phyloP scores from a whole-genome alignment of 35 echinoderm and acorn worm species.

The Nesometra sesokonis region DNA sequence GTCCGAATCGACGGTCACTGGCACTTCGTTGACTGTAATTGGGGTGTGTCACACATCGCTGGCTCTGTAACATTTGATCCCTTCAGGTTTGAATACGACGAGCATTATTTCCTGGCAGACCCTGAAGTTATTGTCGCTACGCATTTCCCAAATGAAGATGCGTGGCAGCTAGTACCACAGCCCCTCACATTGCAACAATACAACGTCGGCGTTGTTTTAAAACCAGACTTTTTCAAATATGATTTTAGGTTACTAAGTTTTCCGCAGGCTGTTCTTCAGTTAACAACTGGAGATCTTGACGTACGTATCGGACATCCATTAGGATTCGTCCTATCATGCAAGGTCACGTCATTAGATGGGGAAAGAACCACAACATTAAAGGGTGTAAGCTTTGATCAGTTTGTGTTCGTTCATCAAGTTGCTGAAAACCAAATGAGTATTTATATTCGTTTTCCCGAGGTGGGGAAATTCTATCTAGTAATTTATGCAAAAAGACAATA shows the following conservation, averaged over 20 bases:
- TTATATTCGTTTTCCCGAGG: conserved; percentile 73
- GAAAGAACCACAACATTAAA: conserved; percentile 30
- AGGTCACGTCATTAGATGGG: conserved; percentile 21
- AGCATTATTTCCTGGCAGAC: conserved; percentile 95
- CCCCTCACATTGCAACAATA: conserved; percentile 50
- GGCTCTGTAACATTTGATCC: conserved; percentile 82
- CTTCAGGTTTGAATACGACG: conserved; percentile 89
- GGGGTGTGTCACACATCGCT: conserved; percentile 92
- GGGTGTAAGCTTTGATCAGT: conserved; percentile 58
- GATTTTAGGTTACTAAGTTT: conserved; percentile 52
- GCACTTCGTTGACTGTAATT: conserved; percentile 99
- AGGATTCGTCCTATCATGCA: conserved; percentile 44
- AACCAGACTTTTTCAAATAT: conserved; percentile 91
- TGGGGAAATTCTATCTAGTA: conserved; percentile 29
- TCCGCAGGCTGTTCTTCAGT: conserved; percentile 29
- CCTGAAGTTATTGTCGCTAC: conserved; percentile 85
- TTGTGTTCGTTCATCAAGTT: conserved; percentile 81
- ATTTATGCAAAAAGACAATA: conserved; percentile 7
- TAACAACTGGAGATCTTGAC: conserved; percentile 45
- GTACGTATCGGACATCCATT: conserved; percentile 32
- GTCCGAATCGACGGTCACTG: conserved; percentile 93
- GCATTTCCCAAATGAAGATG: conserved; percentile 76
- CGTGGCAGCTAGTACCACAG: conserved; percentile 65
- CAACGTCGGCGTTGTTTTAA: conserved; percentile 46
- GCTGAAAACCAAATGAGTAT: conserved; percentile 53